These are phyloP conservation scores for Drosophila neocordata DNA, from an alignment of 1,140 invertebrate genomes.

Conservation along the genomic window DNA sequence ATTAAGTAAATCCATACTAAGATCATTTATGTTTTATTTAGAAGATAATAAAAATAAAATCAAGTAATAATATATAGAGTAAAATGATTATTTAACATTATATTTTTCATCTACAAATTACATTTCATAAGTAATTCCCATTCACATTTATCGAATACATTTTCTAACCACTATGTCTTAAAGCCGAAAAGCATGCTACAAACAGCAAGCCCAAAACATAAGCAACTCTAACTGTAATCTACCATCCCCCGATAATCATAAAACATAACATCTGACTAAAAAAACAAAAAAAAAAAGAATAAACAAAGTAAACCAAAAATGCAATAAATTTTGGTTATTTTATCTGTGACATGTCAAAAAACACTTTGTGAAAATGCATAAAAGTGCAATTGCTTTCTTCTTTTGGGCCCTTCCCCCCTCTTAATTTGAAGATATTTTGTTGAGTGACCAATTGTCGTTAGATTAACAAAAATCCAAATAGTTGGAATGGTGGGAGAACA, in stretches of 20 bases:
- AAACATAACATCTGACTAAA: not conserved
- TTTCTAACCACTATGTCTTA: constrained; percentile 10
- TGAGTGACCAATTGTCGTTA: constrained; percentile 38
- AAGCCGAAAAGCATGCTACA: not conserved
- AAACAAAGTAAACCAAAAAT: not conserved
- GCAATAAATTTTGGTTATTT: constrained; percentile 56
- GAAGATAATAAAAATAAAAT: too few relatives aligned
- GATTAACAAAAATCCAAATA: not conserved
- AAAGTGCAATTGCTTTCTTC: constrained; percentile 63
- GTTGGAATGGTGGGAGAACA: not conserved
- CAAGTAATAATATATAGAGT: too few relatives aligned
- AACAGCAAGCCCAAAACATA: constrained; percentile 24
- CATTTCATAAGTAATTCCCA: too few relatives aligned
- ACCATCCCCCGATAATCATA: not conserved
- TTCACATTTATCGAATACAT: not conserved
- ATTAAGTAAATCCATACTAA: too few relatives aligned
- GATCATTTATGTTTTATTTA: too few relatives aligned
- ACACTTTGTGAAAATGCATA: constrained; percentile 69
- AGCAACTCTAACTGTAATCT: not conserved
- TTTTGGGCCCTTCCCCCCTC: not conserved
- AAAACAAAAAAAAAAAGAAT: not conserved
- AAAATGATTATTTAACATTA: too few relatives aligned
- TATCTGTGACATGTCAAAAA: constrained; percentile 64
- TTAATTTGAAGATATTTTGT: not conserved
- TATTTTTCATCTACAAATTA: too few relatives aligned